Evolutionary conservation across 37 sponge, comb jelly and placozoan genomes (phyloP), one percentile per base, ranked within the genome.

Genomic region (Bolinopsis microptera): DNA sequence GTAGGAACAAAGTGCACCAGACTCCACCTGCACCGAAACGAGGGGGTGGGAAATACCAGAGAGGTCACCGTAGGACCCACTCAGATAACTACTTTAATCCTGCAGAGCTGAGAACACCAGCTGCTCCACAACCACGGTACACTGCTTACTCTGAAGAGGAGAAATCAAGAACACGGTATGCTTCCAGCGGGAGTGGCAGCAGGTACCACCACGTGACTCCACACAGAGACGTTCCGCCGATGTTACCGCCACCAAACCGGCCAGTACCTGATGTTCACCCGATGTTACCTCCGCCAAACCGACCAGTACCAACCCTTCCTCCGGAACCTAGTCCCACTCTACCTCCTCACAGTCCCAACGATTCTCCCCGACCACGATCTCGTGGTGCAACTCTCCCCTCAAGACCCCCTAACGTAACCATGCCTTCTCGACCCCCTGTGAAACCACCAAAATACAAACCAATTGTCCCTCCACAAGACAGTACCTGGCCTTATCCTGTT

Each of bases 61-160:
- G 75, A 8, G 90, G 35, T 23, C 90, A 86, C 30, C 34, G 90
- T 1, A 38, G 90, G 28, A 86, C 90, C 0, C 35, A 41, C 30
- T 86, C 90, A 5, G 90, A 86, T 30, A 86, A 34, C 31, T 86
- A 33, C 31, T 86, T 33, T 48, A 72, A 72, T n/a, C 75, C 75
- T 8, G 21, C 25, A 5, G 61, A 86, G 27, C 30, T 86, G 36
- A 77, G 80, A 34, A 27, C 27, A 77, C 80, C 80, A 27, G 32
- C 32, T 21, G 33, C 13, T 22, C 80, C 80, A 13, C 80, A 77
- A 16, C 27, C 80, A 33, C 33, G 35, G 36, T 34, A 32, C 35
- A 77, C 36, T 5, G 80, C 35, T 34, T 77, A 33, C 37, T 2
- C 33, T 16, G 80, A 28, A 8, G 33, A 35, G 80, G 80, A 77